These are phyloP conservation scores for Charadrius vociferus DNA, from an alignment of 2,113 vertebrate species.

Conservation along the genomic window DNA sequence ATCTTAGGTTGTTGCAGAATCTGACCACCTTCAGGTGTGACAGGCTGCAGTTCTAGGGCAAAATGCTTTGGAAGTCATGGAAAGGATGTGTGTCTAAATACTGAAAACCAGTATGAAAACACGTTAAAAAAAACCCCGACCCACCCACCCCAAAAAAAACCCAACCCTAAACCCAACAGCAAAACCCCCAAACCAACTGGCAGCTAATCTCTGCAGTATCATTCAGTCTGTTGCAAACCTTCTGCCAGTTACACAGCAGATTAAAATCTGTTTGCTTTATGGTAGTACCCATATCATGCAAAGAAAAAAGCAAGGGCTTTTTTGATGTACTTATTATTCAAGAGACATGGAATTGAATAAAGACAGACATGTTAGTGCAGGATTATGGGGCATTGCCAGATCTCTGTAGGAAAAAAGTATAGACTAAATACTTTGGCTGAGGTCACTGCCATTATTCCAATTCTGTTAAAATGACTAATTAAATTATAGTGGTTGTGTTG, in stretches of 20 bases:
- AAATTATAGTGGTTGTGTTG: not conserved
- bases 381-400: not conserved
- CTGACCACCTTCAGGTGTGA: not conserved
- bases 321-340: not conserved
- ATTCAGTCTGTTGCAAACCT: not conserved
- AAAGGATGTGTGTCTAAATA: not conserved
- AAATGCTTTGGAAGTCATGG: not conserved
- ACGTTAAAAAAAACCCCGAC: not conserved
- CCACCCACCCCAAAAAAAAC: rapidly evolving
- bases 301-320: not conserved
- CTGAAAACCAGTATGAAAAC: not conserved
- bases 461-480: constrained; percentile 19
- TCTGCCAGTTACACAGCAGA: not conserved
- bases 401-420: not conserved
- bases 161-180: not conserved
- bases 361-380: not conserved
- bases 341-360: not conserved
- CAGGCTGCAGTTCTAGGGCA: not conserved
- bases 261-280: not conserved
- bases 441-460: not conserved
- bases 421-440: not conserved
- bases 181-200: not conserved
- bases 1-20: not conserved
- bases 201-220: not conserved
- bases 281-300: not conserved